Evolutionary conservation across 1,140 invertebrate species (phyloP).

Genomic region (Pseudoatta argentina): DNA sequence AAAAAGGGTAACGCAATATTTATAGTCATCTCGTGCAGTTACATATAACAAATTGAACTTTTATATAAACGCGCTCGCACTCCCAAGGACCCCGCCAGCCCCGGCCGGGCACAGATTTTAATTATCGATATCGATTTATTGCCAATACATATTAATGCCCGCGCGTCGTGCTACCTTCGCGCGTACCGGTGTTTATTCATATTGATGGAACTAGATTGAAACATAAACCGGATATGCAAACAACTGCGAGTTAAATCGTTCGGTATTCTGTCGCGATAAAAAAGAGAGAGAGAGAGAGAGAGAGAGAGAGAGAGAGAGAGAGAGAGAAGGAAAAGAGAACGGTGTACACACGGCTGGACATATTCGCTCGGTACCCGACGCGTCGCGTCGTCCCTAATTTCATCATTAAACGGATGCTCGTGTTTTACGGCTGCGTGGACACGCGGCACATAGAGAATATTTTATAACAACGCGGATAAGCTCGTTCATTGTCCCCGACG

Average conservation of each 20-base stretch:
- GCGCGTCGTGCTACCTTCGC: conserved; percentile 71
- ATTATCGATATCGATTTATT: conserved; percentile 87
- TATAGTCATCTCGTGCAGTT: conserved; percentile 85
- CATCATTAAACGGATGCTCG: conserved; percentile 64
- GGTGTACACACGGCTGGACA: conserved; percentile 25
- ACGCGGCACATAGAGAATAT: conserved; percentile 56
- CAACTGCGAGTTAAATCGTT: conserved; percentile 76
- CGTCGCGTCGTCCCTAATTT: conserved; percentile 57
- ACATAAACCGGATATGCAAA: conserved; percentile 84
- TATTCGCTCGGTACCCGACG: conserved; percentile 48
- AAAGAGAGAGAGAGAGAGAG: conserved; percentile 37
- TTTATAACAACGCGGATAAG: conserved; percentile 54
- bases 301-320: conserved; percentile 25
- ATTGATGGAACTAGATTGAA: conserved; percentile 84
- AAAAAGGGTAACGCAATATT: conserved; percentile 86
- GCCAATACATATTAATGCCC: conserved; percentile 85
- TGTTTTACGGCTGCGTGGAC: conserved; percentile 51
- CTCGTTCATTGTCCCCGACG: conserved; percentile 47
- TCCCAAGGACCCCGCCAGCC: conserved; percentile 45
- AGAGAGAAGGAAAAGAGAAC: conserved; percentile 20
- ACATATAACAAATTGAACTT: conserved; percentile 86
- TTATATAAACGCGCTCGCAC: conserved; percentile 81
- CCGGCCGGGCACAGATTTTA: conserved; percentile 82
- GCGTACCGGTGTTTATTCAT: conserved; percentile 83
- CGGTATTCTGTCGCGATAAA: conserved; percentile 56